Evolutionary conservation across 2,888 invertebrate genomes (phyloP), one percentile per base, ranked within the genome.

Genomic region (Mythimna ferrago): DNA sequence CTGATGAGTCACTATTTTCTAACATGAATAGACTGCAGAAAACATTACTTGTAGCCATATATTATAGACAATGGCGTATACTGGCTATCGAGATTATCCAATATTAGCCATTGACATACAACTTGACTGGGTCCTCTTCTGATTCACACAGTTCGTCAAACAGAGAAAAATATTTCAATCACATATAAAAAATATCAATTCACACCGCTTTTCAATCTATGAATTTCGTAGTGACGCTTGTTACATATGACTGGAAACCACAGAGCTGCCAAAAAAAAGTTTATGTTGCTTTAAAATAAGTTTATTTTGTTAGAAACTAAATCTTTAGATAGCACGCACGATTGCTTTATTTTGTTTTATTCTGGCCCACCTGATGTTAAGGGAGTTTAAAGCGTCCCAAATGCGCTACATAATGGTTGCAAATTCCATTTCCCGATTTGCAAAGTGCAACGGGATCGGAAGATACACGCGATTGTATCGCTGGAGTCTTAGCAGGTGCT

Each of bases 161-260:
- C 19, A 64, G 32, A 60, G 6, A 56, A 60, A 26, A 53, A 64
- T 41, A 81, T 57, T 71, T 57, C 66, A 70, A 70, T 81, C 66
- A 71, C 62, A 41, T 68, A 66, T 57, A 76, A 80, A 75, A 82
- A 71, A 78, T 82, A 78, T 70, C 6, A 78, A 63, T 64, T 60
- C 48, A 80, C 78, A 72, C 57, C 10, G 38, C 16, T 77, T n/a
- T 61, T 21, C 9, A 72, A 64, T 57, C 21, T 16, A 44, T 48
- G 21, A 16, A 70, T 71, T 79, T 82, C 71, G 79, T 78, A 77
- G 71, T 61, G 64, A 63, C 44, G 26, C 44, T 65, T 71, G 56
- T 11, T 6, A 11, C 7, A 14, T 69, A 32, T n/a, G 21, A 77
- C 9, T 32, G 35, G 19, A 11, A 61, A 72, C 56, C 64, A 66